Evolutionary conservation across 2,797 vertebrate species (phyloP), one percentile per base, ranked within the genome.

Genomic region (Sebastes nivosus): DNA sequence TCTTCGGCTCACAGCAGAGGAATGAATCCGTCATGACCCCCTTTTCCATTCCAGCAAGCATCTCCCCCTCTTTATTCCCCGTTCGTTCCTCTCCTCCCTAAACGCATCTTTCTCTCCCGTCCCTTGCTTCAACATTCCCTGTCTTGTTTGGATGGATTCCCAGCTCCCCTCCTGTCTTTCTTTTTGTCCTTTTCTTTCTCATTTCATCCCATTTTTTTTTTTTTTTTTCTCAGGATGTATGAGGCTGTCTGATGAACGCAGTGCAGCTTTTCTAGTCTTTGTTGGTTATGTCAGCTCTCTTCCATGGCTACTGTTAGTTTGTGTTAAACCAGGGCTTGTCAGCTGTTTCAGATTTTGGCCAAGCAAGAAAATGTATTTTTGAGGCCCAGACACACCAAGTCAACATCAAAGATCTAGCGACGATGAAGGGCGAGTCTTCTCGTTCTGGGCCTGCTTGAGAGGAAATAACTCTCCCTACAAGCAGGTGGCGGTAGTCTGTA

Each of bases 31-130:
- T 74, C 75, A 24, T 82, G 83, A 89, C 83, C 79, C 76, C 72
- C 69, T 86, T 82, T 88, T 89, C 70, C 75, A 80, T 83, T 83
- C 79, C 73, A 90, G 79, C 86, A 52, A 79, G 67, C 82, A 79
- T 79, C 73, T 66, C 29, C 52, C 34, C 34, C 20, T 69, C 80
- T 55, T 24, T 50, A 57, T 85, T 85, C 66, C 57, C 75, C 50
- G 27, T 71, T 73, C 0, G 3, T 54, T 78, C 25, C 59, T 75
- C 61, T 85, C 76, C 46, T 72, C 57, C 29, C 61, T 65, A 7
- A 69, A 32, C 11, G 0, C 60, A 50, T 67, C 55, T 71, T 52
- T 59, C 72, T 42, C 77, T 75, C 22, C 34, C 22, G n/a, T 32
- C 50, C 46, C 65, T 85, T 12, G 3, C 67, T 79, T 67, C 84